These are phyloP conservation scores for Squalus acanthias DNA, from an alignment of 2,797 vertebrate genomes.

Conservation along the genomic window DNA sequence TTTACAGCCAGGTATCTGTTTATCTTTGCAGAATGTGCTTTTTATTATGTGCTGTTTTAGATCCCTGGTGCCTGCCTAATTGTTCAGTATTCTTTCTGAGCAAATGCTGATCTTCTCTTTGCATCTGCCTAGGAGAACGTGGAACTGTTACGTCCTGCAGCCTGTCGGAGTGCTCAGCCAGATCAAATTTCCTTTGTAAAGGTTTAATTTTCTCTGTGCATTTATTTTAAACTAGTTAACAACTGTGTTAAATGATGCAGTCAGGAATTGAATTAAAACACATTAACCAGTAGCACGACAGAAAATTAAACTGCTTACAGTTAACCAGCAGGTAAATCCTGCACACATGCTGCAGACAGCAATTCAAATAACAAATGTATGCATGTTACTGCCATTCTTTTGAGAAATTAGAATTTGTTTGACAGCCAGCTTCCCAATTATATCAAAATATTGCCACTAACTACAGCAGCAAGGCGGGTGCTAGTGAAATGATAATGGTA, in stretches of 20 bases:
- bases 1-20: background rate
- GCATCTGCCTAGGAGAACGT: background rate
- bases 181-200: constrained; percentile 9
- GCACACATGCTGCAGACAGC: background rate
- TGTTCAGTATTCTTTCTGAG: background rate
- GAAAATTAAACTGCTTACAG: constrained; percentile 25
- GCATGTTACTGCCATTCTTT: background rate
- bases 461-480: constrained; percentile 5
- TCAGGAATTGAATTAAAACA: constrained; percentile 17
- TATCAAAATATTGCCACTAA: constrained; percentile 31
- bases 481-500: constrained; percentile 16
- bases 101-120: background rate
- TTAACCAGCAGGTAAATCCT: background rate
- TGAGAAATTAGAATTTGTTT: constrained; percentile 10
- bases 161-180: background rate
- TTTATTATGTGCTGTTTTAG: background rate
- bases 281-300: background rate
- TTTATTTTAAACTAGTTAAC: constrained; percentile 27
- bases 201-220: constrained; percentile 6
- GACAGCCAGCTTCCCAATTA: constrained; percentile 9
- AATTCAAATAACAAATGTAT: constrained; percentile 14
- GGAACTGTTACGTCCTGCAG: constrained; percentile 9
- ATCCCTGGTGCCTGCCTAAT: background rate
- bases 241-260: constrained; percentile 28
- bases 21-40: background rate